Percentiles rank a stretch among this genome's conserved stretches.
Conservation (phyloP, 2,797 vertebrate species). For the Myoxocephalus aenaeus region DNA sequence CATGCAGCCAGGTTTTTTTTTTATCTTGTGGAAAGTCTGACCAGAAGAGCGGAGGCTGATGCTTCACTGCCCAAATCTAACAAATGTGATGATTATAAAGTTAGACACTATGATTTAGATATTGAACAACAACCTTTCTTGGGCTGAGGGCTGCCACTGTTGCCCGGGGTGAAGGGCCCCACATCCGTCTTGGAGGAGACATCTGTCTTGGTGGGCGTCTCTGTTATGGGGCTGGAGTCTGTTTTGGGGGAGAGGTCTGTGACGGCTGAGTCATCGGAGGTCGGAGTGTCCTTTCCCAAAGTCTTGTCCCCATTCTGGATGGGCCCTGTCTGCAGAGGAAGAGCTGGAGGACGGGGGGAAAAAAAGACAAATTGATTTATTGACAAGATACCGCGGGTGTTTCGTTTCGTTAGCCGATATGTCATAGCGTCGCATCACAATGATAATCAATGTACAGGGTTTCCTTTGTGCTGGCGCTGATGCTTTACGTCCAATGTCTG, state of each 20-base stretch:
- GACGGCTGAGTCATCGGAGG: slow-evolving; percentile 79
- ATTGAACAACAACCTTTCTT: slow-evolving; percentile 79
- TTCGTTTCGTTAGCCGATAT: not conserved
- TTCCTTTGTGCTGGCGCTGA: not conserved
- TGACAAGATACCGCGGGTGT: not conserved
- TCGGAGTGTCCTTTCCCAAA: slow-evolving; percentile 67
- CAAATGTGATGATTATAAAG: not conserved
- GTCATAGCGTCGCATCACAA: not conserved
- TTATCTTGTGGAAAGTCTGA: not conserved
- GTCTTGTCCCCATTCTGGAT: slow-evolving; percentile 69
- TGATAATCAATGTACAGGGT: not conserved
- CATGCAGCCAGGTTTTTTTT: not conserved
- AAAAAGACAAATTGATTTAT: not conserved
- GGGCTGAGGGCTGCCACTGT: slow-evolving; percentile 72
- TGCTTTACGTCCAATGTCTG: not conserved
- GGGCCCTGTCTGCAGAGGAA: slow-evolving; percentile 71
- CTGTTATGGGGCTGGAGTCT: slow-evolving; percentile 73
- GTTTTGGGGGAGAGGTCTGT: slow-evolving; percentile 78
- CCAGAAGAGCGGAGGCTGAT: not conserved
- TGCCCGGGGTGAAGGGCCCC: slow-evolving; percentile 65
- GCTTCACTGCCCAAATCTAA: not conserved
- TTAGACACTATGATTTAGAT: not conserved
- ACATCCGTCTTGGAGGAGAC: slow-evolving; percentile 69
- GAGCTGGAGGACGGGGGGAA: slow-evolving; percentile 57
- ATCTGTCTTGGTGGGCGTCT: slow-evolving; percentile 70